Percentiles rank a stretch among this genome's conserved stretches.
These are phyloP conservation scores for Heliconius charithonia DNA, from an alignment of 2,888 invertebrate species.

Conservation along the genomic window DNA sequence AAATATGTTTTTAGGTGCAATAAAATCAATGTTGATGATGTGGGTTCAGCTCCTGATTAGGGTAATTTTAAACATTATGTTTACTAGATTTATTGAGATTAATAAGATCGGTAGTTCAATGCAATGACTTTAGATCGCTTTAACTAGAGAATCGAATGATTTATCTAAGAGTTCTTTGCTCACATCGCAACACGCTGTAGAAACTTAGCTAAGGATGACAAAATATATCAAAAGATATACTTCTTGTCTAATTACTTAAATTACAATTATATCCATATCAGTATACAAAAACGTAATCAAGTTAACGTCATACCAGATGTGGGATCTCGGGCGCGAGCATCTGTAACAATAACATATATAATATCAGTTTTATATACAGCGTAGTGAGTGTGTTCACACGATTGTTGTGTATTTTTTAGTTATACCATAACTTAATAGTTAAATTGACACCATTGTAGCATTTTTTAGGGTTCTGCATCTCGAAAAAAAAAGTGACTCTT, in stretches of 20 bases:
- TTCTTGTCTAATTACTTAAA: neutral
- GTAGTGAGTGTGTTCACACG: constrained; percentile 29
- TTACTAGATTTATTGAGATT: too few species aligned
- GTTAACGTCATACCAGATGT: constrained; percentile 40
- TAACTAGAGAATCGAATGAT: too few species aligned
- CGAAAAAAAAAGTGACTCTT: too few species aligned
- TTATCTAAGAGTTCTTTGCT: too few species aligned
- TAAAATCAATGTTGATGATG: too few species aligned
- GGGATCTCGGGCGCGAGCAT: constrained; percentile 36
- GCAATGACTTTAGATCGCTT: too few species aligned
- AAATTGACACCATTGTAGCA: neutral
- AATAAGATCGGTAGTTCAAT: too few species aligned
- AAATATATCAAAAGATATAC: neutral
- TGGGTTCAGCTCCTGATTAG: too few species aligned
- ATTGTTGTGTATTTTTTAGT: neutral
- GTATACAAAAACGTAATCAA: constrained; percentile 7
- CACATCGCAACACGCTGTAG: neutral
- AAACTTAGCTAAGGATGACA: neutral
- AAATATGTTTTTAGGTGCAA: too few species aligned
- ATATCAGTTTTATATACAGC: constrained; percentile 18
- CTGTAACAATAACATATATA: constrained; percentile 42
- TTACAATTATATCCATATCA: neutral
- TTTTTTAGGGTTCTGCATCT: too few species aligned
- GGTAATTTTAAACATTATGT: too few species aligned
- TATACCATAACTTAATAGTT: neutral